A percentile compares a stretch with the other conserved stretches of the same genome.
Evolutionary conservation across 2,797 vertebrate genomes (phyloP).

Genomic region (Propithecus perrieri): DNA sequence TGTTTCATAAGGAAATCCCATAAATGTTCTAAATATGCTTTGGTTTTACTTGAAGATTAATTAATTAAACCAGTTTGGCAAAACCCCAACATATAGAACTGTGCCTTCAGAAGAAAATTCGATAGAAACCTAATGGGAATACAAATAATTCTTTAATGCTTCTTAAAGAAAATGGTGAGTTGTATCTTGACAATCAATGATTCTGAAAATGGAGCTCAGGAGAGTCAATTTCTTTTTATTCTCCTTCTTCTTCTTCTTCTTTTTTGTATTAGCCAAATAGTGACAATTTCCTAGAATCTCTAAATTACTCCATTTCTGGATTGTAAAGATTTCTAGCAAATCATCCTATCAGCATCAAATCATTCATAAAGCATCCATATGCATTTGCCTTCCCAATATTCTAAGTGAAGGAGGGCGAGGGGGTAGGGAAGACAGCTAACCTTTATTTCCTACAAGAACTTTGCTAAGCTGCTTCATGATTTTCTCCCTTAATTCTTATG

Average conservation of each 20-base stretch:
- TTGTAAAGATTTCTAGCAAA: background rate
- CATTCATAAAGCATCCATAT: background rate
- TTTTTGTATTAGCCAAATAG: background rate
- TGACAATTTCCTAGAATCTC: background rate
- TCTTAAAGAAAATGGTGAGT: background rate
- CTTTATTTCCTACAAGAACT: background rate
- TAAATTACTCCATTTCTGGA: background rate
- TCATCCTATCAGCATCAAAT: background rate
- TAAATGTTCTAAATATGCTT: slow-evolving; percentile 60
- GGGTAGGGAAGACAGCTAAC: background rate
- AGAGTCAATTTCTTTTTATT: background rate
- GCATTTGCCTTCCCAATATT: background rate
- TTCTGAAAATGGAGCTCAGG: slow-evolving; percentile 20
- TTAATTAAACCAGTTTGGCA: slow-evolving; percentile 66
- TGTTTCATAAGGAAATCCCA: slow-evolving; percentile 76
- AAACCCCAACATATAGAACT: slow-evolving; percentile 30
- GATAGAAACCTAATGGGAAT: background rate
- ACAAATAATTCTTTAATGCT: background rate
- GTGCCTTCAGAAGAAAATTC: background rate
- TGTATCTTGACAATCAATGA: background rate
- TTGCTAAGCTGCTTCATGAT: background rate
- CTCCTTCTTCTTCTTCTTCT: background rate
- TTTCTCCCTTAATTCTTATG: background rate
- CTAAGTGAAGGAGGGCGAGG: background rate
- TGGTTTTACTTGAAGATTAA: slow-evolving; percentile 66